These are phyloP conservation scores for Galagoides demidoff DNA, from an alignment of 2,797 vertebrate species.

Conservation along the genomic window DNA sequence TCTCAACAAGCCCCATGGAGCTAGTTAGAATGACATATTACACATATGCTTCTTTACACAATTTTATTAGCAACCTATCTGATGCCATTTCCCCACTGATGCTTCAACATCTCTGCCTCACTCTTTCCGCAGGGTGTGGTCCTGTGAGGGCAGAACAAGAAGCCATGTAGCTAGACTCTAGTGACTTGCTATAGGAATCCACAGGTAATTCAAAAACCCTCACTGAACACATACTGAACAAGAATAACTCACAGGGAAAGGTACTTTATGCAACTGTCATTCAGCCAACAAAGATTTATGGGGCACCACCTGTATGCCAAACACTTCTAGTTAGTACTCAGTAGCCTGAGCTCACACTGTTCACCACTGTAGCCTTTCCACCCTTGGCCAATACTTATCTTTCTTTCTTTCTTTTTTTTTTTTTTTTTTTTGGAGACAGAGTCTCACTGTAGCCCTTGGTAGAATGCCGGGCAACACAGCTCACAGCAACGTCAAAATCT, in stretches of 20 bases:
- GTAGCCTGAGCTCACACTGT: not conserved
- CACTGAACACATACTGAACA: not conserved
- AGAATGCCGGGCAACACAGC: too few relatives aligned
- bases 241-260: not conserved
- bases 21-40: not conserved
- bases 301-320: not conserved
- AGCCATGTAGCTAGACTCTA: not conserved
- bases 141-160: not conserved
- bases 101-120: not conserved
- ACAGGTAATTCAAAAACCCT: not conserved
- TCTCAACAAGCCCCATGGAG: not conserved
- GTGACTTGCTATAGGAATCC: not conserved
- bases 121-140: not conserved
- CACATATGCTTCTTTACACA: not conserved
- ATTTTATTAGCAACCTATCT: not conserved
- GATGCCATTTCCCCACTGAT: not conserved
- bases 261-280: not conserved
- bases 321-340: not conserved
- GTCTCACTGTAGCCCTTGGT: too few relatives aligned
- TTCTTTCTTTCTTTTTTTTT: not conserved
- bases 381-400: not conserved
- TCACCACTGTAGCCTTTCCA: not conserved
- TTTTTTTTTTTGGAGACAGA: too few relatives aligned
- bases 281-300: not conserved
- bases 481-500: too few relatives aligned